Evolutionary conservation across 2,113 vertebrate genomes (phyloP).

Genomic region (Ctenodactylus gundi): DNA sequence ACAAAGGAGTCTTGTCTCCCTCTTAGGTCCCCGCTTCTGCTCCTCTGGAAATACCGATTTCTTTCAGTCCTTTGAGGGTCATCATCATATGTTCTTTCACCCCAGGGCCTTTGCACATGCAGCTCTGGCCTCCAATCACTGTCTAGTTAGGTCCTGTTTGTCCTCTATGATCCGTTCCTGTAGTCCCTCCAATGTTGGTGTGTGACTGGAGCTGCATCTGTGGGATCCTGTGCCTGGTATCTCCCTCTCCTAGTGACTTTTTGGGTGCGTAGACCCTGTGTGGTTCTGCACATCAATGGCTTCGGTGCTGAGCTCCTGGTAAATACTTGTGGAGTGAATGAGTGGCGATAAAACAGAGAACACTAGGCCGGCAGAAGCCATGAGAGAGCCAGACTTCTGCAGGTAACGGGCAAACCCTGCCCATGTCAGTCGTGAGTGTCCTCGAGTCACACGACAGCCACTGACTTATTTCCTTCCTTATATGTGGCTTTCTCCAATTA

Average conservation of each 20-base stretch:
- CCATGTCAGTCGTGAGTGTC: neutral
- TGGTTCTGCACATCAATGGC: neutral
- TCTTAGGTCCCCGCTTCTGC: neutral
- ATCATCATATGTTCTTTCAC: neutral
- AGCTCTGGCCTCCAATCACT: fast-evolving
- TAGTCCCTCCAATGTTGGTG: neutral
- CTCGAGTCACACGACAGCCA: neutral
- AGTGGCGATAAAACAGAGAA: neutral
- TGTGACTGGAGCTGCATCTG: neutral
- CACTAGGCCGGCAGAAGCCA: neutral
- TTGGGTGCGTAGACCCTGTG: neutral
- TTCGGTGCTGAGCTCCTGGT: neutral
- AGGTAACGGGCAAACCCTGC: neutral
- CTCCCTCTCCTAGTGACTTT: neutral
- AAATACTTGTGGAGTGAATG: neutral
- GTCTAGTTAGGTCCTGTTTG: neutral
- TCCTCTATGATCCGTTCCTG: neutral
- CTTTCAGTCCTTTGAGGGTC: neutral
- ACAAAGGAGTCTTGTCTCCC: neutral
- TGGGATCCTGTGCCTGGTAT: neutral
- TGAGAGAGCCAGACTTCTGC: neutral
- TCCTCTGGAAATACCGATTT: neutral
- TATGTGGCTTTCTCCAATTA: neutral
- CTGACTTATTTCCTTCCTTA: neutral
- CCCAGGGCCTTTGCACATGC: neutral